Evolutionary conservation across 64 coral and sea anemone genomes (phyloP).

Genomic region (Dendronephthya gigantea): DNA sequence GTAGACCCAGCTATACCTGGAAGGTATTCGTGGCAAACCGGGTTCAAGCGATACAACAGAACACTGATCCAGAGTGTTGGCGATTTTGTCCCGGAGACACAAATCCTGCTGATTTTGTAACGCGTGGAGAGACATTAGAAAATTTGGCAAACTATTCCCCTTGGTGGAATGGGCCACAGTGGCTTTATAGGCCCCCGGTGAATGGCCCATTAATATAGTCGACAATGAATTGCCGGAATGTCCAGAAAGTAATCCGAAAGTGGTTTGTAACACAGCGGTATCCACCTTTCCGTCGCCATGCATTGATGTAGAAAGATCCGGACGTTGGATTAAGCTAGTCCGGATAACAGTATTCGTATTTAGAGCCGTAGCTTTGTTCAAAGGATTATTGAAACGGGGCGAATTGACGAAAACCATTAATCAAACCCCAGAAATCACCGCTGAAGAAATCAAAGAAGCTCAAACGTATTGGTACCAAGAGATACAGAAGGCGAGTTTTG

Average conservation of each 20-base stretch:
- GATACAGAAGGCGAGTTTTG: slow-evolving; percentile 20
- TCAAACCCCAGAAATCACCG: background rate
- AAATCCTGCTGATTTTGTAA: background rate
- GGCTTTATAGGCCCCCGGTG: background rate
- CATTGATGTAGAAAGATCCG: background rate
- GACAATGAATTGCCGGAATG: background rate
- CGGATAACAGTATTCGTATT: background rate
- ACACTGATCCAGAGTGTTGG: background rate
- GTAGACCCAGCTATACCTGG: slow-evolving; percentile 6
- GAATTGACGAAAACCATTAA: too few species aligned
- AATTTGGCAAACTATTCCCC: background rate
- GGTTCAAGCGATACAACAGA: background rate
- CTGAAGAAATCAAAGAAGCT: too few species aligned
- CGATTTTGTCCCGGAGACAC: background rate
- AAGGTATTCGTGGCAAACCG: slow-evolving; percentile 22
- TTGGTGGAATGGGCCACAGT: background rate
- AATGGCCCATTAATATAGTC: background rate
- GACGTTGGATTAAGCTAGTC: background rate
- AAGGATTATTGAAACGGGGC: too few species aligned
- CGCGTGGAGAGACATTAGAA: background rate
- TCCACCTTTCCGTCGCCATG: background rate
- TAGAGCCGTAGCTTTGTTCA: background rate
- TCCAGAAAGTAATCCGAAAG: background rate
- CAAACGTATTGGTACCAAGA: background rate
- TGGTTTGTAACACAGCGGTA: background rate